Conservation (phyloP, 2,797 vertebrate genomes). For the Sebastes melanostomus region DNA sequence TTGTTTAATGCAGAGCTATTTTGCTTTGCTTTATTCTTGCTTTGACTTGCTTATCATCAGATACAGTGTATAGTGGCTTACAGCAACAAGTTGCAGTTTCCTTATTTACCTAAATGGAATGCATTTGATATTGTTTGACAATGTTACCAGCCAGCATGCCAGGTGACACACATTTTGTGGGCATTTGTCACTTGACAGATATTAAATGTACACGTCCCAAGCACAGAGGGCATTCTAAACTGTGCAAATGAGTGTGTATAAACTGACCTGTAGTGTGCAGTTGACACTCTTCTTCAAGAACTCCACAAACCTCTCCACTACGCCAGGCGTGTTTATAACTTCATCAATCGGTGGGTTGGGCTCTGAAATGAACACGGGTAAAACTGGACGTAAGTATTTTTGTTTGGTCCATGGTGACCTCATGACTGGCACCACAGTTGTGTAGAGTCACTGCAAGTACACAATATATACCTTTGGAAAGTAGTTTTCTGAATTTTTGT, state of each 20-base stretch:
- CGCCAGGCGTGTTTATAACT: slow-evolving; percentile 94
- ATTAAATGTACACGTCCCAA: background rate
- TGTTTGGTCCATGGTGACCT: background rate
- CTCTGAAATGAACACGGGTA: slow-evolving; percentile 80
- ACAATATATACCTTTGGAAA: slow-evolving; percentile 91
- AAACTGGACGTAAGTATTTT: background rate
- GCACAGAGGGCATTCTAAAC: background rate
- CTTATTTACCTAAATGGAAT: background rate
- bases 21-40: background rate
- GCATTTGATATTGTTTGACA: background rate
- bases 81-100: background rate
- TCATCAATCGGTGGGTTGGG: slow-evolving; percentile 99
- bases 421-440: background rate
- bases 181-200: background rate
- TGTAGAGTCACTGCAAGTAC: background rate
- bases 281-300: slow-evolving; percentile 95
- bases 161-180: background rate
- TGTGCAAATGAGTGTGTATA: background rate
- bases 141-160: background rate
- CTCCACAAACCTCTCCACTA: slow-evolving; percentile 96
- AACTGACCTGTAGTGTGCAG: slow-evolving; percentile 94
- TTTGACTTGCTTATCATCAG: background rate
- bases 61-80: background rate
- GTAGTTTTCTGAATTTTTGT: slow-evolving; percentile 97
- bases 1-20: background rate